Evolutionary conservation across 1,140 invertebrate species (phyloP), one percentile per base, ranked within the genome.

Genomic region (Cotesia chilonis): DNA sequence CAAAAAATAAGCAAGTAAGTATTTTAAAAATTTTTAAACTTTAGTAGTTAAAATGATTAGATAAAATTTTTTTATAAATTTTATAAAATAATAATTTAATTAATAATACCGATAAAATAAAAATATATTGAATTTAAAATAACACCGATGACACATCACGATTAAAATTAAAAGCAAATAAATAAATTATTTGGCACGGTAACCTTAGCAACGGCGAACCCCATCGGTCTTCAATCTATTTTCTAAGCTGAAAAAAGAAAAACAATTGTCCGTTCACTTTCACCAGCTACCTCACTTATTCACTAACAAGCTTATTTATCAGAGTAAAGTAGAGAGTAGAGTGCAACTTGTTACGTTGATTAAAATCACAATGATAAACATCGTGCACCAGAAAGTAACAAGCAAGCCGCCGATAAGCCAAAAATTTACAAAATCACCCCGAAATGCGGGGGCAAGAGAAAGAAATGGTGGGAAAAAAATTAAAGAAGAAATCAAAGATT

Each of bases 281-380:
- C 41, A 41, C 41, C 10, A 5, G 4, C 41, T 41, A 41, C 5
- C 41, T 41, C 41, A 10, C 41, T 41, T 7, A 41, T 4, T 41
- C 6, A 41, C 41, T 41, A 6, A 41, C 41, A 7, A 6, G 10
- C 10, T 41, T 41, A 41, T 41, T 41, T 6, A 10, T 10, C 41
- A 7, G 41, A 10, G 5, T 10, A 41, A 28, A 6, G 41, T 41
- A 41, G 41, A 41, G 6, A 28, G 20, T 28, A 28, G 20, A 28
- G 20, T 28, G 20, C 20, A 28, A 28, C 20, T 28, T 28, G 20
- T 28, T 28, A 28, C 20, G 2, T 2, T 28, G 20, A 65, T 47
- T 12, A 65, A 14, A 14, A 41, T 63, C 63, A 65, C 70, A 70
- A 79, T 79, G 78, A 78, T 79, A 52, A 79, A 77, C 71, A 76